Conservation (phyloP, 2,888 invertebrate species). For the Rhabditophanes sp. region DNA sequence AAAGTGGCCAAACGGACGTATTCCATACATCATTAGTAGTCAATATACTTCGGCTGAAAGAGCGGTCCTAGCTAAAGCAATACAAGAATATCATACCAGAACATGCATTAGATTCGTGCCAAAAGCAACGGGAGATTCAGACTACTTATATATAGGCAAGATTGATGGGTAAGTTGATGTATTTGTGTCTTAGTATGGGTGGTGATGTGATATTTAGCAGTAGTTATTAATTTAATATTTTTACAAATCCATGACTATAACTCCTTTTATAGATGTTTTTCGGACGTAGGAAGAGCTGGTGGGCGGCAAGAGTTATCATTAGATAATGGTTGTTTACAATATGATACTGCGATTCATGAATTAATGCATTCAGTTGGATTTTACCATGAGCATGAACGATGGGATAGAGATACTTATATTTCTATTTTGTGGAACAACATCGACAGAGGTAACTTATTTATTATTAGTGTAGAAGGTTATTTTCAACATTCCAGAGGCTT, state of each 20-base stretch:
- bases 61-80: constrained; percentile 40
- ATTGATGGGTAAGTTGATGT: constrained; percentile 37
- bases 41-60: constrained; percentile 40
- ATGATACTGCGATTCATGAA: constrained; percentile 44
- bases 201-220: constrained; percentile 3
- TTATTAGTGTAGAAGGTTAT: not conserved
- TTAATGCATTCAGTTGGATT: constrained; percentile 39
- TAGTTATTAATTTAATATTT: no score
- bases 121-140: constrained; percentile 27
- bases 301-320: constrained; percentile 42
- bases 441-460: constrained; percentile 26
- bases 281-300: constrained; percentile 43
- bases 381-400: constrained; percentile 44
- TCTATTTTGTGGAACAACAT: constrained; percentile 43
- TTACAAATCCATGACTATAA: not conserved
- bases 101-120: constrained; percentile 42
- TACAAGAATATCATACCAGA: no score
- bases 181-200: no score
- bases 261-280: constrained; percentile 41
- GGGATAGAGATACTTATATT: constrained; percentile 43
- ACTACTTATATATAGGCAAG: constrained; percentile 43
- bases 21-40: constrained; percentile 42
- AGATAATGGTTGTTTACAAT: constrained; percentile 43
- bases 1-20: constrained; percentile 43
- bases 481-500: constrained; percentile 29